phyloP scores from a whole-genome alignment of 2,797 vertebrate genomes.

The Sebastes goodei region DNA sequence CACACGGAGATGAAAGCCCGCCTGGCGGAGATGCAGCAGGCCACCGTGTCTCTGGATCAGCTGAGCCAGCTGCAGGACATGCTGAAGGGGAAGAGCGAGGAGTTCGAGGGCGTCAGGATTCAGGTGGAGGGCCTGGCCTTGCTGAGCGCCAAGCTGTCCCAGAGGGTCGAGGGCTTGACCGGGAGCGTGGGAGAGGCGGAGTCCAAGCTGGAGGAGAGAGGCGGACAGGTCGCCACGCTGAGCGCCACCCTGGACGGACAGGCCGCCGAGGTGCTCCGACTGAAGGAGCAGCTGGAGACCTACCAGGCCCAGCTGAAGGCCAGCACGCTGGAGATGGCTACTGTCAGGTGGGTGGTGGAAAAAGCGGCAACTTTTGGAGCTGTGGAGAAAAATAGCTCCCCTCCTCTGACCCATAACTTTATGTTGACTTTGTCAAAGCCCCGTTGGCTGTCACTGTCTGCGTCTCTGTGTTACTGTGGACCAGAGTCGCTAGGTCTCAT shows the following conservation, averaged over 20 bases:
- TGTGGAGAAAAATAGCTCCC: slow-evolving; percentile 60
- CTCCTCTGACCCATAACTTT: slow-evolving; percentile 68
- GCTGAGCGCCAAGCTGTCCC: slow-evolving; percentile 41
- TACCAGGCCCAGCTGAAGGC: slow-evolving; percentile 60
- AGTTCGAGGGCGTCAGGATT: slow-evolving; percentile 58
- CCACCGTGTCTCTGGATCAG: slow-evolving; percentile 68
- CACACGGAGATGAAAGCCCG: slow-evolving; percentile 70
- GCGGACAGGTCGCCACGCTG: slow-evolving; percentile 22
- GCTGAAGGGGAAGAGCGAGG: slow-evolving; percentile 53
- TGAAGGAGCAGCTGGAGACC: slow-evolving; percentile 57
- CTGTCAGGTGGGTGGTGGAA: slow-evolving; percentile 64
- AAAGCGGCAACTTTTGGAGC: slow-evolving; percentile 13
- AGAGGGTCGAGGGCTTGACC: slow-evolving; percentile 48
- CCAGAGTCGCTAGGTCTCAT: slow-evolving; percentile 14
- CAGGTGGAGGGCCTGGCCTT: slow-evolving; percentile 60
- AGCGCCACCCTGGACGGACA: slow-evolving; percentile 52
- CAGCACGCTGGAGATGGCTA: slow-evolving; percentile 48
- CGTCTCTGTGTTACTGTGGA: slow-evolving; percentile 20
- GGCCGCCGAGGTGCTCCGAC: slow-evolving; percentile 40
- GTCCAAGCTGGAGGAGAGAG: slow-evolving; percentile 50
- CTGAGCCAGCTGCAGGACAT: slow-evolving; percentile 59
- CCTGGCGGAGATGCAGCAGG: slow-evolving; percentile 74
- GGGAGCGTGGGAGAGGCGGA: slow-evolving; percentile 40
- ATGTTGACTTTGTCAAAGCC: slow-evolving; percentile 70
- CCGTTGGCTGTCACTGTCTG: slow-evolving; percentile 43